phyloP scores from a whole-genome alignment of 2,888 invertebrate genomes.

The Unio delphinus region DNA sequence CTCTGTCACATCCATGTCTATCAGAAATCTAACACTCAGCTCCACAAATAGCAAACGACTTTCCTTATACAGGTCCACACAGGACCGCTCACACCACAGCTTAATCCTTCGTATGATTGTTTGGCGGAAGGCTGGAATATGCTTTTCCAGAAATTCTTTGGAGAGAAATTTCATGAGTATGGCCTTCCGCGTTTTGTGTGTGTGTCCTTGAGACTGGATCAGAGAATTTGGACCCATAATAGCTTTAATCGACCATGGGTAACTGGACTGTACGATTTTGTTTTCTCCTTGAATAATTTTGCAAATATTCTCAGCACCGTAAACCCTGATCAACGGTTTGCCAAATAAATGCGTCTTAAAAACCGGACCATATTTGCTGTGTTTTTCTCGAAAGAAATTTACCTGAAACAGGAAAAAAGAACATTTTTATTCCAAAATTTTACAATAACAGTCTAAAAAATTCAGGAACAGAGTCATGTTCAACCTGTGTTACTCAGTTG shows the following conservation, averaged over 20 bases:
- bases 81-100: slow-evolving; percentile 23
- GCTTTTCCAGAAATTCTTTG: slow-evolving; percentile 38
- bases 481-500: too few species aligned
- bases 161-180: slow-evolving; percentile 48
- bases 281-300: slow-evolving; percentile 52
- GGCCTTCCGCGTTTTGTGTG: slow-evolving; percentile 39
- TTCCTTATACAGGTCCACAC: slow-evolving; percentile 39
- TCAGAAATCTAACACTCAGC: slow-evolving; percentile 45
- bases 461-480: too few species aligned
- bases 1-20: slow-evolving; percentile 40
- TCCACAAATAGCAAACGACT: slow-evolving; percentile 43
- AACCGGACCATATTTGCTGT: slow-evolving; percentile 44
- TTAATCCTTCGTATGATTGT: slow-evolving; percentile 29
- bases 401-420: slow-evolving; percentile 11
- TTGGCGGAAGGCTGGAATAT: slow-evolving; percentile 33
- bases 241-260: slow-evolving; percentile 47
- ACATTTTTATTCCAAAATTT: too few species aligned
- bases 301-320: slow-evolving; percentile 51
- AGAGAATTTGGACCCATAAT: slow-evolving; percentile 53
- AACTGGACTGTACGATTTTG: slow-evolving; percentile 45
- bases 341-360: slow-evolving; percentile 62
- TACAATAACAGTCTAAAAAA: too few species aligned
- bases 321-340: slow-evolving; percentile 53
- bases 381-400: slow-evolving; percentile 38
- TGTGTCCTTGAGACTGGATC: slow-evolving; percentile 39